These are phyloP conservation scores for Thomomys bottae DNA, from an alignment of 2,113 vertebrate species.

Conservation along the genomic window DNA sequence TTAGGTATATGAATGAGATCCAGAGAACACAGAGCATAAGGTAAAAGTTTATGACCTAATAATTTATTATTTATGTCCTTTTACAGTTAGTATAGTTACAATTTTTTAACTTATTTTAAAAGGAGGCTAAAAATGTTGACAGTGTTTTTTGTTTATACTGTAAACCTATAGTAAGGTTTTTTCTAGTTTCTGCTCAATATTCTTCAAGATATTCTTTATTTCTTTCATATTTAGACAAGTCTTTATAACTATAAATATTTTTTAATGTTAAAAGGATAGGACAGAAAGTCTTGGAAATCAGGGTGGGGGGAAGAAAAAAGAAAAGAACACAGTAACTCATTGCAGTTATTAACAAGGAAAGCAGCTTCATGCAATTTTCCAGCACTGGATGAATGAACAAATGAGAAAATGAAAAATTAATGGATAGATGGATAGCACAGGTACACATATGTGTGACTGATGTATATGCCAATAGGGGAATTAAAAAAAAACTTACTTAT, in stretches of 20 bases:
- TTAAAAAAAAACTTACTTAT: not conserved
- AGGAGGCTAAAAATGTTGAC: not conserved
- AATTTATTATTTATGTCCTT: slow-evolving; percentile 22
- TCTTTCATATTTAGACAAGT: not conserved
- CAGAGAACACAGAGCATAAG: not conserved
- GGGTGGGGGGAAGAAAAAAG: not conserved
- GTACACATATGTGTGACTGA: not conserved
- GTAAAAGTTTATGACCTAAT: not conserved
- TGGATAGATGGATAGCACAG: not conserved
- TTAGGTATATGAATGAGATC: not conserved
- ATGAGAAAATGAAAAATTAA: slow-evolving; percentile 35
- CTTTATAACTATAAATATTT: slow-evolving; percentile 5
- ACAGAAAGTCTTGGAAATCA: not conserved
- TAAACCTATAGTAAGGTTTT: not conserved
- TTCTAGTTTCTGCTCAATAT: not conserved
- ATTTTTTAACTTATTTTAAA: slow-evolving; percentile 23
- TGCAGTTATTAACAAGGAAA: not conserved
- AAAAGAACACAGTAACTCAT: not conserved
- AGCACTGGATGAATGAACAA: not conserved
- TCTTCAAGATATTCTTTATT: slow-evolving; percentile 14
- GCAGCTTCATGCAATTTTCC: not conserved
- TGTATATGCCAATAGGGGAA: not conserved
- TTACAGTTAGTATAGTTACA: not conserved
- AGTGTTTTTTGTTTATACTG: not conserved
- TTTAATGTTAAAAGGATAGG: slow-evolving; percentile 31